A percentile compares a stretch with the other conserved stretches of the same genome.
These are phyloP conservation scores for Araneus ventricosus DNA, from an alignment of 1,140 invertebrate genomes.

Conservation along the genomic window DNA sequence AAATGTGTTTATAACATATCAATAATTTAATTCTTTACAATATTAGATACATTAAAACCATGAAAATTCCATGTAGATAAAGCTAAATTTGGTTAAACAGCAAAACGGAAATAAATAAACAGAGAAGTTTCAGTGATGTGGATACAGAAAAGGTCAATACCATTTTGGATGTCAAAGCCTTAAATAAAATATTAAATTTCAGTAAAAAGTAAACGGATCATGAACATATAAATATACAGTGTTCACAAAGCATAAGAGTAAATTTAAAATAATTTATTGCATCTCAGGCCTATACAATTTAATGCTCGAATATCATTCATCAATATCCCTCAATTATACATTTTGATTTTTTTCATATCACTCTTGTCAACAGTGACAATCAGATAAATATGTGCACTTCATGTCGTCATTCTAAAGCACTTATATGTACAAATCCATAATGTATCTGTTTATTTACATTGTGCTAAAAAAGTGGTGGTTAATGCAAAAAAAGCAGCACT, in stretches of 20 bases:
- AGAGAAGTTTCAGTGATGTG: not conserved
- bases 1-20: not conserved
- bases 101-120: conserved; percentile 15
- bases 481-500: conserved; percentile 50
- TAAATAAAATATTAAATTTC: not conserved
- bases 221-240: conserved; percentile 27
- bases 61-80: not conserved
- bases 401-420: conserved; percentile 38
- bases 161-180: not conserved
- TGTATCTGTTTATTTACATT: conserved; percentile 74
- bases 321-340: not conserved
- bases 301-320: conserved; percentile 6
- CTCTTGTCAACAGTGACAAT: conserved; percentile 62
- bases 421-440: conserved; percentile 69
- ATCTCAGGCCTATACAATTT: conserved; percentile 72
- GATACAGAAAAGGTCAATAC: not conserved
- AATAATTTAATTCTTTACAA: not conserved
- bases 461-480: conserved; percentile 61
- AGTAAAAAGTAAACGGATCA: not conserved
- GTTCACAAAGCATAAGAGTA: conserved; percentile 20
- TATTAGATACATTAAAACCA: not conserved
- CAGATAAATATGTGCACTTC: conserved; percentile 66
- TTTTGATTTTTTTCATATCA: conserved; percentile 74
- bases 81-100: conserved; percentile 14
- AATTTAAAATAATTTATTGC: conserved; percentile 70